phyloP scores from a whole-genome alignment of 1,140 invertebrate species.

The Stenopsyche tienmushanensis region DNA sequence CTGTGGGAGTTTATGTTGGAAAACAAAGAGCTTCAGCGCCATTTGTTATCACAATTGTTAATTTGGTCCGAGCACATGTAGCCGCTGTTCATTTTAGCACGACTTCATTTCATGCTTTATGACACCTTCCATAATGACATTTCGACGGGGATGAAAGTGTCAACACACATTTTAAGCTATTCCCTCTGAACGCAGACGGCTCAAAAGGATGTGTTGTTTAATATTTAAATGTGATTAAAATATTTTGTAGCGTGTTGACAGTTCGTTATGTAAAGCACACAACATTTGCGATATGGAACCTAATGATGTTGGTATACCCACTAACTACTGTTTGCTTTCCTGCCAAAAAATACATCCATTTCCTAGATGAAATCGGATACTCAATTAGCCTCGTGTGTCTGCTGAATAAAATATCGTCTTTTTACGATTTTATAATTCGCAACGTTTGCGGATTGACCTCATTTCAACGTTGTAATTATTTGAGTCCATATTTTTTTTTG shows the following conservation, averaged over 20 bases:
- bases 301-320: not conserved
- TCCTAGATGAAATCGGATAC: constrained; percentile 4
- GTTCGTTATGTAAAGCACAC: constrained; percentile 13
- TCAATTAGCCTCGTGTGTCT: not conserved
- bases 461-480: too few relatives aligned
- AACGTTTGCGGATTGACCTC: too few relatives aligned
- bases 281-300: not conserved
- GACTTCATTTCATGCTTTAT: too few relatives aligned
- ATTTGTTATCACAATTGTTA: too few relatives aligned
- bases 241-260: constrained; percentile 13
- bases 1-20: too few relatives aligned
- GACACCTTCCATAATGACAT: too few relatives aligned
- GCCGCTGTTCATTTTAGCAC: too few relatives aligned
- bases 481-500: too few relatives aligned
- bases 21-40: too few relatives aligned
- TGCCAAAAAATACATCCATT: not conserved
- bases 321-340: constrained; percentile 12
- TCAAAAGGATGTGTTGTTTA: constrained; percentile 10
- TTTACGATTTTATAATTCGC: not conserved
- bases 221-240: constrained; percentile 21
- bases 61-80: too few relatives aligned
- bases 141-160: too few relatives aligned
- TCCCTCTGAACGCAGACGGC: not conserved
- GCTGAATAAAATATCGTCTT: not conserved
- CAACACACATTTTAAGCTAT: too few relatives aligned